Conservation (phyloP, 2,113 vertebrate species). For the Gorsachius goisagi region DNA sequence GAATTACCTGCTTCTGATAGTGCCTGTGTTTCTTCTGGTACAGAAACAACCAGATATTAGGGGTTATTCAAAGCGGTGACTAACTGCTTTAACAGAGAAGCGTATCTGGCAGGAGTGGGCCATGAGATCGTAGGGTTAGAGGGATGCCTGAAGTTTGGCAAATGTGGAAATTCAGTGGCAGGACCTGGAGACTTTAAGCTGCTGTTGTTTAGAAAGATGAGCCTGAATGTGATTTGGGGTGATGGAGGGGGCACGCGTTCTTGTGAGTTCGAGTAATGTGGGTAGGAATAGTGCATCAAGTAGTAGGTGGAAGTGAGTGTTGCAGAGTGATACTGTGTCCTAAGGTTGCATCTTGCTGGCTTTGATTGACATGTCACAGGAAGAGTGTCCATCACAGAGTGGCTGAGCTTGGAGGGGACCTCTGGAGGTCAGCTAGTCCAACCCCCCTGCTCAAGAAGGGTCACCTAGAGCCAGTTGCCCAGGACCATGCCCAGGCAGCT, state of each 20-base stretch:
- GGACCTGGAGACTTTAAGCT: neutral
- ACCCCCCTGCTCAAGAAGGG: too few relatives aligned
- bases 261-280: accelerated
- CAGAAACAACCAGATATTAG: accelerated
- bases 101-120: neutral
- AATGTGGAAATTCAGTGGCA: neutral
- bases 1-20: neutral
- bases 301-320: neutral
- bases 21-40: neutral
- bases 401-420: neutral
- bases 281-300: neutral
- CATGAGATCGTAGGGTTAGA: neutral
- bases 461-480: too few relatives aligned
- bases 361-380: neutral
- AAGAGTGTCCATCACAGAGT: neutral
- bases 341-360: neutral
- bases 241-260: neutral
- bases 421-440: neutral
- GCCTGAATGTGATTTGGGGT: neutral
- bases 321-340: neutral
- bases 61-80: neutral
- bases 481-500: too few relatives aligned
- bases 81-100: neutral
- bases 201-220: neutral
- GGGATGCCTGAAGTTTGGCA: neutral